A percentile compares a stretch with the other conserved stretches of the same genome.
phyloP scores from a whole-genome alignment of 2,113 vertebrate species.

The Cebus imitator region DNA sequence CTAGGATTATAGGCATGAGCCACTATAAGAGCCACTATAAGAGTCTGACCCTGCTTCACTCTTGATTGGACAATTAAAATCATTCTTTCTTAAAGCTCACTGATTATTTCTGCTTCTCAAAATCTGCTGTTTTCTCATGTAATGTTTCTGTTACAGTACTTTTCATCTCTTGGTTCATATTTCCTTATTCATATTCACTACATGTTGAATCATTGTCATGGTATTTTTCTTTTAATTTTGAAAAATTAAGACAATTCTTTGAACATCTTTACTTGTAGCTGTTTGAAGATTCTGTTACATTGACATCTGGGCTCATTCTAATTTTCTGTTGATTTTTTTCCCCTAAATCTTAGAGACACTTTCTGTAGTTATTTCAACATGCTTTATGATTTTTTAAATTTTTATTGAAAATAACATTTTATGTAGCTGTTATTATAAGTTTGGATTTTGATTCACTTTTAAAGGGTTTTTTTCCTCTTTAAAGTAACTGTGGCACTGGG shows the following conservation, averaged over 20 bases:
- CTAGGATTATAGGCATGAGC: too few species aligned
- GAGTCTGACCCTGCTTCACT: too few species aligned
- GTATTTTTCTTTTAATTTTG: neutral
- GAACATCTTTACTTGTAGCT: neutral
- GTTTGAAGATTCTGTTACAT: neutral
- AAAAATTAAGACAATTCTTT: neutral
- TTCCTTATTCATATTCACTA: neutral
- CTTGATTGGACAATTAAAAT: neutral
- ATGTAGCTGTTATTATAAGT: neutral
- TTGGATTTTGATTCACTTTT: neutral
- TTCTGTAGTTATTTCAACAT: neutral
- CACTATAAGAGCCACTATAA: too few species aligned
- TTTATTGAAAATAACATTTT: neutral
- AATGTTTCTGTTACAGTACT: neutral
- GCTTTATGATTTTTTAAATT: neutral
- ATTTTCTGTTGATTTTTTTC: neutral
- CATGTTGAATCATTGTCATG: neutral
- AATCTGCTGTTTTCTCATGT: neutral
- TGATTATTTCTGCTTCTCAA: neutral
- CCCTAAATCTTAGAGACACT: neutral
- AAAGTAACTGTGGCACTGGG: neutral
- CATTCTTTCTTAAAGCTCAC: neutral
- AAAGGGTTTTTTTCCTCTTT: neutral
- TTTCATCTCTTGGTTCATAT: neutral
- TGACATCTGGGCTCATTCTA: neutral